Conservation (phyloP, 2,888 invertebrate species). For the Oxyteleia sp. region DNA sequence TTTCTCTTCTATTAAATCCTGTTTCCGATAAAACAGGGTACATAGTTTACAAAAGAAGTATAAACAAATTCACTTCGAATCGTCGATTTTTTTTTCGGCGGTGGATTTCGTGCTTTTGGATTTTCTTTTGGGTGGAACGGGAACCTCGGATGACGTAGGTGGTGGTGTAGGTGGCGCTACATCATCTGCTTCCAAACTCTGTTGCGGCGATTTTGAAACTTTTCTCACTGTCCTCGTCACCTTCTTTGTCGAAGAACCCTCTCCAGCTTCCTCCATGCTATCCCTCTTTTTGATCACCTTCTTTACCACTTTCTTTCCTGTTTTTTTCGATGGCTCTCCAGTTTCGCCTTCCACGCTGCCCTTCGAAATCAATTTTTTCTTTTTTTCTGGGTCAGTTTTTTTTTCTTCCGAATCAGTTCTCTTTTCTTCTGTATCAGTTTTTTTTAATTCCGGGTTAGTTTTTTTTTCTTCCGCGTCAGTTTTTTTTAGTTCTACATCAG, state of each 20-base stretch:
- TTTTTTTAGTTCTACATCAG: slow-evolving; percentile 68
- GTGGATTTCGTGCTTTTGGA: slow-evolving; percentile 79
- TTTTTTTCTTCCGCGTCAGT: slow-evolving; percentile 60
- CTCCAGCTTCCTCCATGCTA: slow-evolving; percentile 77
- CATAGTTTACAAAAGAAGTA: slow-evolving; percentile 28
- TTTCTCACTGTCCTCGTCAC: slow-evolving; percentile 88
- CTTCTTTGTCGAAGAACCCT: slow-evolving; percentile 87
- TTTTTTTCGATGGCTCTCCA: too few relatives aligned
- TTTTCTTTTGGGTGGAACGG: slow-evolving; percentile 88
- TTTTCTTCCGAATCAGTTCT: slow-evolving; percentile 49
- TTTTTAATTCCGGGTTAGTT: slow-evolving; percentile 57
- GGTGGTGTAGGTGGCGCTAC: slow-evolving; percentile 88
- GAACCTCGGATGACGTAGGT: slow-evolving; percentile 82
- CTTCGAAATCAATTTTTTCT: slow-evolving; percentile 78
- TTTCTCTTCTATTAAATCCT: slow-evolving; percentile 9
- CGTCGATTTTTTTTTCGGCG: slow-evolving; percentile 55
- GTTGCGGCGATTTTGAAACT: slow-evolving; percentile 79
- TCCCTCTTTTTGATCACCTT: slow-evolving; percentile 85
- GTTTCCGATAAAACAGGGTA: slow-evolving; percentile 15
- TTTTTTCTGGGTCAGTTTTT: slow-evolving; percentile 67
- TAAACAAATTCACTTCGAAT: slow-evolving; percentile 40
- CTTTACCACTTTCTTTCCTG: too few relatives aligned
- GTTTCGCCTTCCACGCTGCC: slow-evolving; percentile 84
- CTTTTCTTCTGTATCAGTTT: slow-evolving; percentile 50
- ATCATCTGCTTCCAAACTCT: slow-evolving; percentile 86